Percentiles rank a stretch among this genome's conserved stretches.
phyloP scores from a whole-genome alignment of 2,888 invertebrate genomes.

The Onchidella celtica region DNA sequence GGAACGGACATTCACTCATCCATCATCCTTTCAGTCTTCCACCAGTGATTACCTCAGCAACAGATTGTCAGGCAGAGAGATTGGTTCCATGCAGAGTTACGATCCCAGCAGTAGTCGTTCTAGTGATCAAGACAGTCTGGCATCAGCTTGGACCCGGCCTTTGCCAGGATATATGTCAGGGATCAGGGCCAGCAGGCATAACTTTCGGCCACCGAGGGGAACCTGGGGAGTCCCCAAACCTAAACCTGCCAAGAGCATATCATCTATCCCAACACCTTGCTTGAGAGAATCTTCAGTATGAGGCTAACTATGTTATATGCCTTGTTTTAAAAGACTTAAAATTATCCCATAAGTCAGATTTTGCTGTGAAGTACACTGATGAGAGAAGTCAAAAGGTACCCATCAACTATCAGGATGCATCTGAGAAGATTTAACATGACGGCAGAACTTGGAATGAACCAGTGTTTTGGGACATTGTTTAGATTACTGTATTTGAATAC shows the following conservation, averaged over 20 bases:
- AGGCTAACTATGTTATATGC: no score
- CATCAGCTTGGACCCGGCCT: not conserved
- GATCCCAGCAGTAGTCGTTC: not conserved
- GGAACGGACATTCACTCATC: not conserved
- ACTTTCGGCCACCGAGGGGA: constrained; percentile 32
- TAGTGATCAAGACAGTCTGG: not conserved
- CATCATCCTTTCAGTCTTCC: constrained; percentile 17
- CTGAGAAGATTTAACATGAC: no score
- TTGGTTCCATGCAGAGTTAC: not conserved
- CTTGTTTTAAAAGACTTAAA: no score
- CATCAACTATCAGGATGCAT: no score
- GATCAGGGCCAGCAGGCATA: constrained; percentile 28
- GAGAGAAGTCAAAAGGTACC: no score
- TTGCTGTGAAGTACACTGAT: no score
- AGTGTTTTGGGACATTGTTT: no score
- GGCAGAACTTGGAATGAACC: no score
- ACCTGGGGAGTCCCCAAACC: constrained; percentile 29
- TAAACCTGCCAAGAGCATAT: constrained; percentile 12
- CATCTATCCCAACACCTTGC: constrained; percentile 47
- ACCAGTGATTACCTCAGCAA: constrained; percentile 28
- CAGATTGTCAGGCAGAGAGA: not conserved
- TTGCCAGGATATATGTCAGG: constrained; percentile 21
- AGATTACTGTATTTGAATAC: no score
- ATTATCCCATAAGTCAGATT: no score
- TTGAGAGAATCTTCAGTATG: constrained; percentile 57